Percentiles rank a stretch among this genome's conserved stretches.
Evolutionary conservation across 2,888 invertebrate genomes (phyloP).

Genomic region (Pseudolycoriella hygida): DNA sequence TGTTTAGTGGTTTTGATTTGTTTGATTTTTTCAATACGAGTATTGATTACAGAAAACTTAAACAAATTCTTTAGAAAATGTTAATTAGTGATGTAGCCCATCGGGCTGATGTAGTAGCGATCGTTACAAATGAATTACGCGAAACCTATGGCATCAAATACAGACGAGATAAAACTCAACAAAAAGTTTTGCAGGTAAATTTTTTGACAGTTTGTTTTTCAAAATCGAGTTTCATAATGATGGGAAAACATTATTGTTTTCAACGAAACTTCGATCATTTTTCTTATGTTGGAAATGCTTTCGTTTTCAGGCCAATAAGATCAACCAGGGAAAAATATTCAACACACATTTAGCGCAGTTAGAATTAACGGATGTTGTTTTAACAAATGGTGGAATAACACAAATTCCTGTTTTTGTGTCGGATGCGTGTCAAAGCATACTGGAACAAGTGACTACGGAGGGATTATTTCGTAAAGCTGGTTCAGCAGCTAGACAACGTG

Average conservation of each 20-base stretch:
- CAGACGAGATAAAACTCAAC: constrained; percentile 45
- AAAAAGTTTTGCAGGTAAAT: constrained; percentile 33
- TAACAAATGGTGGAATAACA: constrained; percentile 49
- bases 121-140: constrained; percentile 47
- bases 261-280: too few species aligned
- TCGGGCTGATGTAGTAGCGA: constrained; percentile 33
- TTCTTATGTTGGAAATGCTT: too few species aligned
- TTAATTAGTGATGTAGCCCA: constrained; percentile 35
- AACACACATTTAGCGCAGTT: constrained; percentile 33
- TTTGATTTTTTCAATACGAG: too few species aligned
- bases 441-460: constrained; percentile 52
- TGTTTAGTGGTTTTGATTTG: too few species aligned
- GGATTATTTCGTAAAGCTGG: constrained; percentile 83
- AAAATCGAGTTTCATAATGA: too few species aligned
- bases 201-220: constrained; percentile 5
- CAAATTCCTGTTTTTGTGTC: constrained; percentile 55
- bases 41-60: background rate
- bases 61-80: constrained; percentile 33
- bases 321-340: constrained; percentile 24
- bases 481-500: constrained; percentile 62
- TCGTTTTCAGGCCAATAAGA: background rate
- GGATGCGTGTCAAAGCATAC: constrained; percentile 50
- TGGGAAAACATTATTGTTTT: too few species aligned
- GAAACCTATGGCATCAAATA: constrained; percentile 48
- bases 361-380: constrained; percentile 35